Conservation (phyloP, 1,140 invertebrate species). For the Pseudomyrmex cubaensis region DNA sequence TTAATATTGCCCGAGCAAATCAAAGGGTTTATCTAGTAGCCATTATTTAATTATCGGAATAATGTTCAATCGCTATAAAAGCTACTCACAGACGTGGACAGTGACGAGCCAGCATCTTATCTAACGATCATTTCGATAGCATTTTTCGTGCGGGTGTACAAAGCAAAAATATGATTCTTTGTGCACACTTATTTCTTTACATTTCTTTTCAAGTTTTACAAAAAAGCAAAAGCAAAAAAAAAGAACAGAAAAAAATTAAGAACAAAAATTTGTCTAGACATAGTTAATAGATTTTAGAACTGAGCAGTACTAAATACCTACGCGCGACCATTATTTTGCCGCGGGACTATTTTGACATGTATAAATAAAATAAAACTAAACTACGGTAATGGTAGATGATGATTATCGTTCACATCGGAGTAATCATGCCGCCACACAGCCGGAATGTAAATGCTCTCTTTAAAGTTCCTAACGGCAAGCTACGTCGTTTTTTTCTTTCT, state of each 20-base stretch:
- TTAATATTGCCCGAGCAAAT: slow-evolving; percentile 65
- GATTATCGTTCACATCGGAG: slow-evolving; percentile 71
- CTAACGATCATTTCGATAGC: slow-evolving; percentile 27
- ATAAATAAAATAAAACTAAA: slow-evolving; percentile 47
- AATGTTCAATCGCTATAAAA: slow-evolving; percentile 21
- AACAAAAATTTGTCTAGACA: neutral
- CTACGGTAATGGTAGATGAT: slow-evolving; percentile 67
- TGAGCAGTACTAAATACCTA: slow-evolving; percentile 30
- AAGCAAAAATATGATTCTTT: neutral
- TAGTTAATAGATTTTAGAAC: neutral
- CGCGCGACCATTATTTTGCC: slow-evolving; percentile 42
- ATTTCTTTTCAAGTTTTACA: slow-evolving; percentile 19
- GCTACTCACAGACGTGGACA: slow-evolving; percentile 35
- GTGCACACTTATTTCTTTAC: neutral
- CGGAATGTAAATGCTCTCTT: slow-evolving; percentile 71
- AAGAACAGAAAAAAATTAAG: neutral
- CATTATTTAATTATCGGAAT: slow-evolving; percentile 38
- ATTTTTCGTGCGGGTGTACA: neutral
- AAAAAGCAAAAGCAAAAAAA: neutral
- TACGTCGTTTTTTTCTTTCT: neutral
- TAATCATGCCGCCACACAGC: slow-evolving; percentile 59
- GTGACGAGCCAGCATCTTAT: slow-evolving; percentile 38
- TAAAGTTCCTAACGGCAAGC: slow-evolving; percentile 14
- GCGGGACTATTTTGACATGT: slow-evolving; percentile 65
- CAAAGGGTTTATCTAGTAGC: slow-evolving; percentile 38